Percentiles rank a stretch among this genome's conserved stretches.
Conservation (phyloP, 1,140 invertebrate genomes). For the Neuroterus valhalla region DNA sequence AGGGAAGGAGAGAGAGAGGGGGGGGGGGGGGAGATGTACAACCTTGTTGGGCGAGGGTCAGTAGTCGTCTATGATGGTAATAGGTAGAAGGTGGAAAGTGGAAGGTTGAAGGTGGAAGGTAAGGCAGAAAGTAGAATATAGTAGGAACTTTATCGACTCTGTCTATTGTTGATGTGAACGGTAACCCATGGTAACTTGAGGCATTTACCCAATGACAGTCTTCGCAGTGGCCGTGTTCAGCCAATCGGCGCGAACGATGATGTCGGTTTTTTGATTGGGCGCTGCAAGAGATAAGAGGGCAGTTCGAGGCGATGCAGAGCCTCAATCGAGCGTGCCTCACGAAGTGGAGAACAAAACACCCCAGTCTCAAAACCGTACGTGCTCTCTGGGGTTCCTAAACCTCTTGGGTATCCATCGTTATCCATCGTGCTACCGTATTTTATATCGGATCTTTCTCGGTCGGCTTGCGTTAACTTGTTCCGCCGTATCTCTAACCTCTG, state of each 20-base stretch:
- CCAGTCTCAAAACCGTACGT: not conserved
- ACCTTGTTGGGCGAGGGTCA: conserved; percentile 29
- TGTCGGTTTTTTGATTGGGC: conserved; percentile 73
- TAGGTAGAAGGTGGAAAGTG: not conserved
- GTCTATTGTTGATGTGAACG: conserved; percentile 72
- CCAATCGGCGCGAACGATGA: conserved; percentile 63
- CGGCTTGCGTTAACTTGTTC: not conserved
- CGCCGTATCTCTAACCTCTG: conserved; percentile 1
- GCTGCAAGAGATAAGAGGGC: conserved; percentile 72
- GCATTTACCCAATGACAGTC: conserved; percentile 68
- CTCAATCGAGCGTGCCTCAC: conserved; percentile 67
- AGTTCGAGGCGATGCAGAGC: conserved; percentile 66
- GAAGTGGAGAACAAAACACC: conserved; percentile 64
- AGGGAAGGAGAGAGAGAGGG: too few relatives aligned
- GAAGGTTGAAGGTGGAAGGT: not conserved
- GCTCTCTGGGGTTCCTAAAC: not conserved
- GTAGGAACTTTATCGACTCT: conserved; percentile 66
- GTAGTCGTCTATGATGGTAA: conserved; percentile 41
- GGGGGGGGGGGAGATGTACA: too few relatives aligned
- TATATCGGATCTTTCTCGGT: not conserved
- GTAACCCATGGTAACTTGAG: conserved; percentile 71
- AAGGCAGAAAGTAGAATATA: conserved; percentile 15
- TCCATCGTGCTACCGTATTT: not conserved
- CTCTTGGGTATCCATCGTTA: not conserved
- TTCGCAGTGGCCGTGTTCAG: conserved; percentile 67